phyloP scores from a whole-genome alignment of 2,113 vertebrate genomes.

The Epinephelus cyanopodus region DNA sequence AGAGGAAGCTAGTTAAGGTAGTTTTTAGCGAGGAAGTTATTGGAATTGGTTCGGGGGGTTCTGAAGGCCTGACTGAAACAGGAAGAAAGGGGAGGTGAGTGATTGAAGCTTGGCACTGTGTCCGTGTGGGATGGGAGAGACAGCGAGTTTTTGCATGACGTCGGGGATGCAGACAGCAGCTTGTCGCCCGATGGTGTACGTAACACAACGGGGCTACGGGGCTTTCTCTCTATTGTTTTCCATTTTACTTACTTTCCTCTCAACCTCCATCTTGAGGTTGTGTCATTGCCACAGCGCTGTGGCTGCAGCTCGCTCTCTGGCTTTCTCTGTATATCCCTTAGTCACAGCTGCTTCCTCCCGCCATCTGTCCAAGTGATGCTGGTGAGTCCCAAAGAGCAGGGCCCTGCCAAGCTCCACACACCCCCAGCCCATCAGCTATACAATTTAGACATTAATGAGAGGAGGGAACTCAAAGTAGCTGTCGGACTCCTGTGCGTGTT shows the following conservation, averaged over 20 bases:
- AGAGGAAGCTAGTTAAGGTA: slow-evolving; percentile 54
- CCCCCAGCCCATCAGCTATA: slow-evolving; percentile 58
- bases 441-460: slow-evolving; percentile 75
- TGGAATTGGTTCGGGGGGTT: slow-evolving; percentile 52
- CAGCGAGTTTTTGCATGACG: background rate
- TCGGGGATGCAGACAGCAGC: background rate
- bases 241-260: slow-evolving; percentile 34
- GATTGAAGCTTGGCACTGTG: slow-evolving; percentile 16
- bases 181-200: slow-evolving; percentile 2
- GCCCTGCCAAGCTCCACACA: slow-evolving; percentile 56
- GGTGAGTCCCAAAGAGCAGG: slow-evolving; percentile 60
- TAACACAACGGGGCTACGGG: background rate
- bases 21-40: slow-evolving; percentile 27
- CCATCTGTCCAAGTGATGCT: slow-evolving; percentile 74
- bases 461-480: slow-evolving; percentile 55
- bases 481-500: slow-evolving; percentile 34
- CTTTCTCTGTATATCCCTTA: slow-evolving; percentile 41
- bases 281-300: slow-evolving; percentile 33
- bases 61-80: slow-evolving; percentile 50
- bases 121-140: slow-evolving; percentile 1
- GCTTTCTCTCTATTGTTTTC: slow-evolving; percentile 27
- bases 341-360: slow-evolving; percentile 67
- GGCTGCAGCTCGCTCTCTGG: slow-evolving; percentile 10
- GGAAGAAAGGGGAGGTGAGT: slow-evolving; percentile 20
- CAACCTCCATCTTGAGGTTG: slow-evolving; percentile 39